These are phyloP conservation scores for Polylopha cassiicola DNA, from an alignment of 2,888 invertebrate species.

Conservation along the genomic window DNA sequence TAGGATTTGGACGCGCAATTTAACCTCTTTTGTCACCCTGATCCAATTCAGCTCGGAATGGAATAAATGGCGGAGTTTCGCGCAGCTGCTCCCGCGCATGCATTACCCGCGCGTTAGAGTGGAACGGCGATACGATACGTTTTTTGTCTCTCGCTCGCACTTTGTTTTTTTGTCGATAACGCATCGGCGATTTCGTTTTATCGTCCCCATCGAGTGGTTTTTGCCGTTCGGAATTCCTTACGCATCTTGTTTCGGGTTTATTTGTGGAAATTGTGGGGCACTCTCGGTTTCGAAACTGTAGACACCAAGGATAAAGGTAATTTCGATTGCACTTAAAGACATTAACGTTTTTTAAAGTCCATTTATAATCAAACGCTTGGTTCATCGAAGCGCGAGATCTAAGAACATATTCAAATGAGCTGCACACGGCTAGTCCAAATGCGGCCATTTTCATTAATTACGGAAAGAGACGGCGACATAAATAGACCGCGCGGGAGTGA, in stretches of 20 bases:
- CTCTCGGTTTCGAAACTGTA: no score
- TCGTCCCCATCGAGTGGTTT: slow-evolving; percentile 71
- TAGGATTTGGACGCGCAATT: slow-evolving; percentile 75
- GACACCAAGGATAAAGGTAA: no score
- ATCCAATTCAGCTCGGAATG: slow-evolving; percentile 72
- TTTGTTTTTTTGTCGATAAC: slow-evolving; percentile 69
- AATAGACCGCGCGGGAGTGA: slow-evolving; percentile 14
- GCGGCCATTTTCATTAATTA: slow-evolving; percentile 39
- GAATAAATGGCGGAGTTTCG: slow-evolving; percentile 68
- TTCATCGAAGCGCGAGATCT: no score
- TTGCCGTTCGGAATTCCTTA: slow-evolving; percentile 69
- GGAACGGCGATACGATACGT: slow-evolving; percentile 73
- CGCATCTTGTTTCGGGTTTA: no score
- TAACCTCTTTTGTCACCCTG: slow-evolving; percentile 70
- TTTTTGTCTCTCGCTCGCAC: slow-evolving; percentile 73
- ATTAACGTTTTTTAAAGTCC: no score
- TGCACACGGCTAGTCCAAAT: slow-evolving; percentile 28
- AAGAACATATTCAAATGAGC: no score
- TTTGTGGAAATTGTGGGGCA: no score
- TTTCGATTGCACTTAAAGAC: no score
- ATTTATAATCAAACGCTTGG: no score
- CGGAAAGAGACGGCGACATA: slow-evolving; percentile 24
- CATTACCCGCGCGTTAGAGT: slow-evolving; percentile 70
- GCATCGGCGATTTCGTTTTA: slow-evolving; percentile 75
- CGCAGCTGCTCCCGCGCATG: slow-evolving; percentile 70